Conservation (phyloP, 2,888 invertebrate genomes). For the Nineta flava region DNA sequence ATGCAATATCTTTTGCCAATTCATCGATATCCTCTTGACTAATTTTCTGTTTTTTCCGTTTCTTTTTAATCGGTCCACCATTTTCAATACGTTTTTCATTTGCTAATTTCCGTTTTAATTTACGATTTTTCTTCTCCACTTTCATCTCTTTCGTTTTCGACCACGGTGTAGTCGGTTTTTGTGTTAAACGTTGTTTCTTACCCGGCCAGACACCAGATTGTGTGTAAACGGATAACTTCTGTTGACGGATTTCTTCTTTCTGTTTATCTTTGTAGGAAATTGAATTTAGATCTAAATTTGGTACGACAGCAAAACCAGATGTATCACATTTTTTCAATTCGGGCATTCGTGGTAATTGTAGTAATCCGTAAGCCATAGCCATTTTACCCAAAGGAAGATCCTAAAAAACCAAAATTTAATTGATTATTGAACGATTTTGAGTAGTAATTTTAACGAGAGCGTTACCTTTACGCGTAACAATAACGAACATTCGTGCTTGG, state of each 20-base stretch:
- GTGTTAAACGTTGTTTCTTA: constrained; percentile 26
- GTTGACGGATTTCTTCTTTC: constrained; percentile 53
- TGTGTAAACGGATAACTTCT: constrained; percentile 52
- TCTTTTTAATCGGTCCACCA: constrained; percentile 26
- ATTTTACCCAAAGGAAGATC: constrained; percentile 72
- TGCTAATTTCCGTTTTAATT: constrained; percentile 42
- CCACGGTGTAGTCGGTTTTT: constrained; percentile 58
- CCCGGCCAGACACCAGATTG: constrained; percentile 41
- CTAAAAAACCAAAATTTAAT: constrained; percentile 17
- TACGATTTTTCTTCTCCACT: constrained; percentile 43
- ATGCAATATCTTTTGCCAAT: constrained; percentile 60
- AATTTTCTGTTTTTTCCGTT: constrained; percentile 32
- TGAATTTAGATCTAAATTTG: constrained; percentile 50
- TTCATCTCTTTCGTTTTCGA: constrained; percentile 58
- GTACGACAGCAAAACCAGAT: constrained; percentile 35
- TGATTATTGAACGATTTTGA: neutral
- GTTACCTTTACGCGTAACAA: constrained; percentile 65
- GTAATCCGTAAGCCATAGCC: constrained; percentile 76
- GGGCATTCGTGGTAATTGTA: constrained; percentile 89
- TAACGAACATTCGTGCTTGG: constrained; percentile 88
- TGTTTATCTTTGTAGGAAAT: constrained; percentile 67
- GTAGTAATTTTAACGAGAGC: neutral
- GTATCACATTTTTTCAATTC: constrained; percentile 60
- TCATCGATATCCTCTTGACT: constrained; percentile 62
- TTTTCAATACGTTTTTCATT: constrained; percentile 31